Percentiles rank a stretch among this genome's conserved stretches.
phyloP scores from a whole-genome alignment of 1,140 invertebrate species.

The Agraylea sexmaculata region DNA sequence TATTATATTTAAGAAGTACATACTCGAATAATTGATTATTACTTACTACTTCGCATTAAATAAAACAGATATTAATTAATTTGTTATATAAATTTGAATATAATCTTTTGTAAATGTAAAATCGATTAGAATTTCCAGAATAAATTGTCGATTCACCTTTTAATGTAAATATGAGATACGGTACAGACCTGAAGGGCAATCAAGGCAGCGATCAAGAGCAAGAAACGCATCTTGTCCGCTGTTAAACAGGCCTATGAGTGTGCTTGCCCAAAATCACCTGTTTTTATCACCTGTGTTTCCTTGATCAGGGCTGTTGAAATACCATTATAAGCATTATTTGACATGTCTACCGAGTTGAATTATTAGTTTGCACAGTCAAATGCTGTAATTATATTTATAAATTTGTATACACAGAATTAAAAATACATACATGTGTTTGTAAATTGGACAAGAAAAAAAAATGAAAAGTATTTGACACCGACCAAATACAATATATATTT shows the following conservation, averaged over 20 bases:
- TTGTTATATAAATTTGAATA: background rate
- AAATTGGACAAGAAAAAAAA: no score
- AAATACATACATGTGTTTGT: conserved; percentile 1
- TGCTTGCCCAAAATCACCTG: conserved; percentile 8
- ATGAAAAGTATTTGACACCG: no score
- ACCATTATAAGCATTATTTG: background rate
- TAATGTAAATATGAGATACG: background rate
- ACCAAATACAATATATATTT: no score
- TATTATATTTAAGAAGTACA: background rate
- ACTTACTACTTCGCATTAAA: background rate
- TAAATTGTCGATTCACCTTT: background rate
- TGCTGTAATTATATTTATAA: conserved; percentile 3
- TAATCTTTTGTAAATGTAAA: background rate
- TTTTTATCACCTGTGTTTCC: conserved; percentile 18
- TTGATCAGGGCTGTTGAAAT: conserved; percentile 7
- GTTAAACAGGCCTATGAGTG: conserved; percentile 19
- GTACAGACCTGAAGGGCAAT: conserved; percentile 16
- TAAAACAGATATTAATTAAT: background rate
- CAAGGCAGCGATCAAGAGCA: conserved; percentile 13
- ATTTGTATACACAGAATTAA: conserved; percentile 3
- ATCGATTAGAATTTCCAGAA: background rate
- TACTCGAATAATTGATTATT: background rate
- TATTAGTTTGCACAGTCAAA: conserved; percentile 6
- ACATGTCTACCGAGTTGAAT: conserved; percentile 2
- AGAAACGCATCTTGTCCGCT: conserved; percentile 17